phyloP scores from a whole-genome alignment of 2,888 invertebrate species.

The Nomada ruficornis region DNA sequence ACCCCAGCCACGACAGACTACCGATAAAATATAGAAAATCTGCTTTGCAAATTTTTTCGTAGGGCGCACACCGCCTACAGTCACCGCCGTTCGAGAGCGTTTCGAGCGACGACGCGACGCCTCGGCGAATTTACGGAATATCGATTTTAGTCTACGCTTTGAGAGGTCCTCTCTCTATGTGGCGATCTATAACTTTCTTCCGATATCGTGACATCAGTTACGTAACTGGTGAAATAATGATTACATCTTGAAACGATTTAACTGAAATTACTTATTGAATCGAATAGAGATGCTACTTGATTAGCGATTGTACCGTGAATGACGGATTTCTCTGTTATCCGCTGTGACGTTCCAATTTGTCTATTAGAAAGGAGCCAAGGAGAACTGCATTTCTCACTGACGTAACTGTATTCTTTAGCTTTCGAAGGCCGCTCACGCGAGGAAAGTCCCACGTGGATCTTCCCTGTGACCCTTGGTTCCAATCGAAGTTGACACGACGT shows the following conservation, averaged over 20 bases:
- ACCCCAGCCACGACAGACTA: conserved; percentile 35
- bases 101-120: conserved; percentile 41
- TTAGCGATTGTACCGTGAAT: conserved; percentile 8
- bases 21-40: conserved; percentile 63
- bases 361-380: conserved; percentile 78
- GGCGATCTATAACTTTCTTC: conserved; percentile 17
- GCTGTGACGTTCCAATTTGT: conserved; percentile 68
- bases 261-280: background rate
- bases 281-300: conserved; percentile 27
- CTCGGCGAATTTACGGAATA: conserved; percentile 57
- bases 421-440: conserved; percentile 66
- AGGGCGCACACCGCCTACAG: background rate
- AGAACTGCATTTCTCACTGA: conserved; percentile 74
- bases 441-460: conserved; percentile 64
- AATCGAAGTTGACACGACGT: conserved; percentile 3
- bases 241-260: too few relatives aligned
- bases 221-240: background rate
- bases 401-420: conserved; percentile 70
- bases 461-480: conserved; percentile 35
- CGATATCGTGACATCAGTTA: conserved; percentile 19
- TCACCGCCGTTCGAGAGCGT: conserved; percentile 42
- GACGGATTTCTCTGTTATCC: conserved; percentile 30
- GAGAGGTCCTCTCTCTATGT: conserved; percentile 27
- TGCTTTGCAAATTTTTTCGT: conserved; percentile 69
- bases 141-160: conserved; percentile 58